A percentile compares a stretch with the other conserved stretches of the same genome.
phyloP scores from a whole-genome alignment of 2,888 invertebrate genomes.

The Anodontia alba region DNA sequence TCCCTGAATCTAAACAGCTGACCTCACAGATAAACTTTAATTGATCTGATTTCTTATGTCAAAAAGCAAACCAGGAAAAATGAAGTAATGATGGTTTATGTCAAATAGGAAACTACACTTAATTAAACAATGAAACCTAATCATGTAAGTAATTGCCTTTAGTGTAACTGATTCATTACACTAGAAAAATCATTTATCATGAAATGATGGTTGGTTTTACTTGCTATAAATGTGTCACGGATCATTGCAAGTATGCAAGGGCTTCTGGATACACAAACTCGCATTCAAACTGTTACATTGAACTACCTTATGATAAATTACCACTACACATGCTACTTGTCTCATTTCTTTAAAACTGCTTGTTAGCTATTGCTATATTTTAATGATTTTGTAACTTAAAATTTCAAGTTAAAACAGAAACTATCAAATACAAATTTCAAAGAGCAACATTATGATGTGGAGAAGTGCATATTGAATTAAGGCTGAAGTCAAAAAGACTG shows the following conservation, averaged over 20 bases:
- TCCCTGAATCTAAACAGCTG: no score
- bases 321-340: not conserved
- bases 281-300: not conserved
- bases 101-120: conserved; percentile 11
- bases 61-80: conserved; percentile 9
- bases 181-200: not conserved
- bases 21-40: not conserved
- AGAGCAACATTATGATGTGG: no score
- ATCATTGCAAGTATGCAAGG: not conserved
- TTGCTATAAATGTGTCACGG: not conserved
- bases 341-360: no score
- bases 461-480: no score
- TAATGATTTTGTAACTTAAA: no score
- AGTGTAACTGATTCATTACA: conserved; percentile 2
- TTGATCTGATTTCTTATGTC: conserved; percentile 1
- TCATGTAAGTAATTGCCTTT: not conserved
- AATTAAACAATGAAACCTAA: conserved; percentile 13
- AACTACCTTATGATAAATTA: not conserved
- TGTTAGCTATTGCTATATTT: no score
- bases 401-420: no score
- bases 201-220: not conserved
- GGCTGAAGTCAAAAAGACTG: no score
- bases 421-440: no score
- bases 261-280: not conserved
- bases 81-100: not conserved